Evolutionary conservation across 2,888 invertebrate species (phyloP), one percentile per base, ranked within the genome.

Genomic region (Polydrusus cervinus): DNA sequence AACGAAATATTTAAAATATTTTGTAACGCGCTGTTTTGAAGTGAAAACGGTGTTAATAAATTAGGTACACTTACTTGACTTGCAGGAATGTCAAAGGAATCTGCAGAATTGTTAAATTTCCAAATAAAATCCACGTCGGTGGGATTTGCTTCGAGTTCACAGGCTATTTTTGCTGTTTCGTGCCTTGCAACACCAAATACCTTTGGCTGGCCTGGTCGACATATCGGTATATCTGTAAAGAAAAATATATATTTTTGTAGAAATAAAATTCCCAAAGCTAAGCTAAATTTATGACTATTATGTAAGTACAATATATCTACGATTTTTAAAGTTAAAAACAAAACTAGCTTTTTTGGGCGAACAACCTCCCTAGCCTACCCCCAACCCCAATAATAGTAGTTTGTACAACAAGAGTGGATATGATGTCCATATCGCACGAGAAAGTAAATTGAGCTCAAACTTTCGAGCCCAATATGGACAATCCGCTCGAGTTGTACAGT

Each of bases 71-170:
- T 76, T 67, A 78, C 76, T 57, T 78, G 74, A 57, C 90, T 90
- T 76, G 90, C 90, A 13, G 92, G 90, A 81, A 93, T 91, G 86
- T 93, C 93, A 78, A 92, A 89, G 34, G 91, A 90, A 81, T 93
- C 93, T 79, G 91, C 90, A 51, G 92, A 91, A 85, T 92, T 93
- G 89, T 94, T 94, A 88, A 94, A 93, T 87, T 92, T 92, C 94
- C 94, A 94, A 75, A 90, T 89, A 87, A 93, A 94, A 80, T 89
- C 89, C 45, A 93, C 89, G 79, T 92, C 91, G 70, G 89, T 86
- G 16, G 94, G 94, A 88, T 94, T 93, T 43, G 93, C 92, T 83
- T 94, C 93, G 71, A 94, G 87, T 85, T 93, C 93, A 86, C 94
- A 94, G n/a, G 90, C 88, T 78, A 94, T 90, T 83, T 89, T 89